Base-by-base conservation (phyloP, 2,113 vertebrate species). In the Scolopax mira region DNA sequence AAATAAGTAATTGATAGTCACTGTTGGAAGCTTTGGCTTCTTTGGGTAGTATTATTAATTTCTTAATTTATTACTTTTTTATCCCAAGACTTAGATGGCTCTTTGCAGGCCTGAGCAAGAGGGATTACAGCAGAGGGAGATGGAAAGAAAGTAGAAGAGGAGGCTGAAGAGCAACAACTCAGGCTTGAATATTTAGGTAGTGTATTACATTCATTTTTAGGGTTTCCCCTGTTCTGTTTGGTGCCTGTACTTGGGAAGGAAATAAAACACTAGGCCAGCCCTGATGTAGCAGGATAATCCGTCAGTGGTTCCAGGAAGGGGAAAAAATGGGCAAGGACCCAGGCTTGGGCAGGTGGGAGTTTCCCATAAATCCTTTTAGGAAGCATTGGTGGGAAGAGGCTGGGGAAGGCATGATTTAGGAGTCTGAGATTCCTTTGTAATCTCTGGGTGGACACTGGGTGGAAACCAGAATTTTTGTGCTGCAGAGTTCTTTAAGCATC, bases 1-100 rank as follows among this genome's bases (percentile, higher is more conserved):
- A 85, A 93, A 91, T 81, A 84, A 89, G 89, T 85, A 94, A 96
- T 84, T 14, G 41, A 89, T 87, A 81, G n/a, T 4, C 23, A 44
- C 42, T 93, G 60, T 42, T 74, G 28, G 35, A 93, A 91, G n/a
- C 5, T 69, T 87, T 89, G 71, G 6, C 33, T 83, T 87, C 70
- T 81, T 87, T 79, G 23, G 28, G 27, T 39, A 79, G 17, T 54
- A 33, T 71, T 88, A 33, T 39, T 89, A 16, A 6, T 86, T 73
- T 25, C 33, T 82, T 81, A 73, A 85, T 91, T 75, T 94, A 93
- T 94, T 82, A 22, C 9, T 82, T 79, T 62, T 85, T 75, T 70
- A 70, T 89, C 30, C n/a, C 41, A 65, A 79, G 44, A 46, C 27
- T 31, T 42, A 28, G 7, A 9, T 23, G 33, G 12, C 15, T 94